Evolutionary conservation across 2,888 invertebrate species (phyloP).

Genomic region (Cotesia congregata): DNA sequence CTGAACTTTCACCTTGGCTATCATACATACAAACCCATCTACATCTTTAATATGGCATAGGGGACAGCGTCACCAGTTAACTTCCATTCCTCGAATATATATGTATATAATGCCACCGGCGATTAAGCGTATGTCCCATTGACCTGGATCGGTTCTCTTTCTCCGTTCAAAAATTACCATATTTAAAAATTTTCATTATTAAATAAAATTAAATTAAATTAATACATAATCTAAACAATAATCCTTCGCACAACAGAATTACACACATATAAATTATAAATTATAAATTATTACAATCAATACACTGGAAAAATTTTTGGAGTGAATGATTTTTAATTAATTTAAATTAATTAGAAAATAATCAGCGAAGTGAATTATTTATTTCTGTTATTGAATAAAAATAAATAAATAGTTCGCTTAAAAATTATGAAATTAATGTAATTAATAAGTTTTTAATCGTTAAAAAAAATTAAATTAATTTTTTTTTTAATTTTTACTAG

Average conservation of each 20-base stretch:
- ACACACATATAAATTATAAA: background rate
- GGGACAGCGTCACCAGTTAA: background rate
- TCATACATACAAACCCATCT: background rate
- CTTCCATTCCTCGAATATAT: constrained; percentile 23
- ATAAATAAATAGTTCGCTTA: too few species aligned
- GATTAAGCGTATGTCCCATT: constrained; percentile 30
- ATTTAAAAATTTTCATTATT: background rate
- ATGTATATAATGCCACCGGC: constrained; percentile 14
- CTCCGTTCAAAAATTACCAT: constrained; percentile 9
- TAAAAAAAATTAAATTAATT: too few species aligned
- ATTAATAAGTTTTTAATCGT: too few species aligned
- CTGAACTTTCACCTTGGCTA: constrained; percentile 40
- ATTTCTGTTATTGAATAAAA: too few species aligned
- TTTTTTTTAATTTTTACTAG: too few species aligned
- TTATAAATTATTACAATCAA: background rate
- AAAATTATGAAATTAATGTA: too few species aligned
- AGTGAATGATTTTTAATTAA: too few species aligned
- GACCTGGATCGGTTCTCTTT: constrained; percentile 30
- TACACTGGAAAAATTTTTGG: too few species aligned
- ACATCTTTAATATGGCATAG: background rate
- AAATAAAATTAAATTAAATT: constrained; percentile 5
- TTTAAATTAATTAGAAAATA: too few species aligned
- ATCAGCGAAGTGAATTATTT: too few species aligned
- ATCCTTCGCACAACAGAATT: background rate
- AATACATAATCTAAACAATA: background rate